Conservation (phyloP, 1,140 invertebrate species). For the Eubasilissa regina region DNA sequence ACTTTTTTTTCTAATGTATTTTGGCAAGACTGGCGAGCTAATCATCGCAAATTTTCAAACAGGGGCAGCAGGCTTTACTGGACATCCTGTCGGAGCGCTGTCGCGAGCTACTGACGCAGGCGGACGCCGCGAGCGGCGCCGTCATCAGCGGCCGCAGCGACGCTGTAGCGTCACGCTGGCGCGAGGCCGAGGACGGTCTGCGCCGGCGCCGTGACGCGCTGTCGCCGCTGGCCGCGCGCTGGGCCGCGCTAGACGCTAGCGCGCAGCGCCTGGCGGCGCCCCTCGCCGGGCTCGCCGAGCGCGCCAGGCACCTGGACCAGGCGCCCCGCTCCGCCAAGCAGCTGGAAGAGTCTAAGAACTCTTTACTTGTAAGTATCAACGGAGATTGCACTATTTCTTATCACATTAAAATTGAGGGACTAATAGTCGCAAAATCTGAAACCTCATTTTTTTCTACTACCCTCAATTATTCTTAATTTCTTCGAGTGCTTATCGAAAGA, state of each 20-base stretch:
- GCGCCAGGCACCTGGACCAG: constrained; percentile 81
- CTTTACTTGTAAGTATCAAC: constrained; percentile 77
- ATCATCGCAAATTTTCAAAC: not conserved
- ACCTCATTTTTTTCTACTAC: no score
- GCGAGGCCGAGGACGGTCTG: constrained; percentile 80
- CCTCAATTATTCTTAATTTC: no score
- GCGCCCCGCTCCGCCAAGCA: constrained; percentile 82
- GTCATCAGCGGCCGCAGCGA: constrained; percentile 66
- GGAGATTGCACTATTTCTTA: no score
- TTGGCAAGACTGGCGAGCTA: no score
- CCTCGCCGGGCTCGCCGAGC: constrained; percentile 76
- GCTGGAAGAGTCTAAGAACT: constrained; percentile 79
- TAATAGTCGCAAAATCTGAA: no score
- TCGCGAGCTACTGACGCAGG: constrained; percentile 68
- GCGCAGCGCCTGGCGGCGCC: constrained; percentile 75
- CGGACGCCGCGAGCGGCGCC: constrained; percentile 68
- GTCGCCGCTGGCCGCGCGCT: constrained; percentile 78
- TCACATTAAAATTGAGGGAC: no score
- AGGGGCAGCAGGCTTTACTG: constrained; percentile 71
- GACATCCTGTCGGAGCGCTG: constrained; percentile 71
- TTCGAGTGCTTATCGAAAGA: no score
- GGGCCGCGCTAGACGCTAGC: constrained; percentile 83
- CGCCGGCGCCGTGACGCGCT: constrained; percentile 73
- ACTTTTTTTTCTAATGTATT: no score
- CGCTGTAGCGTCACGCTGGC: constrained; percentile 82